These are phyloP conservation scores for Tauraco erythrolophus DNA, from an alignment of 2,113 vertebrate genomes.

Conservation along the genomic window DNA sequence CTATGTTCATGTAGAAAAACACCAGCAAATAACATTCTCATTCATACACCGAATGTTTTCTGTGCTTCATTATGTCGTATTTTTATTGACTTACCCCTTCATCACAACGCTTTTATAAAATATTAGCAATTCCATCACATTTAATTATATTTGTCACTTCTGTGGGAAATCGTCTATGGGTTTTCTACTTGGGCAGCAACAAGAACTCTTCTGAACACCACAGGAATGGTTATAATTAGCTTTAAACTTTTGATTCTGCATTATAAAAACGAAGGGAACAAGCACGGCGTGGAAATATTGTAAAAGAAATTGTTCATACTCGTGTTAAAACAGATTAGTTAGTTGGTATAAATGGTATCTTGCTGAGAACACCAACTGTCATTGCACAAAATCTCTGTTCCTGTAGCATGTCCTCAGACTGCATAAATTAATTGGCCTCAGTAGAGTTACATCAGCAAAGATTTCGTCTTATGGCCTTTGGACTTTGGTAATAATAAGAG, in stretches of 20 bases:
- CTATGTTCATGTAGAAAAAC: background rate
- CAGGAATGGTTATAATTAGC: background rate
- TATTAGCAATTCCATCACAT: background rate
- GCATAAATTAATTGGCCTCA: background rate
- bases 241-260: background rate
- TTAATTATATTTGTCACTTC: background rate
- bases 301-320: background rate
- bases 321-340: background rate
- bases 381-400: background rate
- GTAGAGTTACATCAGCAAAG: background rate
- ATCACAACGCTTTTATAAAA: background rate
- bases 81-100: background rate
- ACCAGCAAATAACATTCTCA: background rate
- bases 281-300: background rate
- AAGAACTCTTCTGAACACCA: background rate
- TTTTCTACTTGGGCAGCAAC: background rate
- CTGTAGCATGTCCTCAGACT: background rate
- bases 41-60: background rate
- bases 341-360: background rate
- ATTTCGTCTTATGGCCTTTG: background rate
- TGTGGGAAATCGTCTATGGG: background rate
- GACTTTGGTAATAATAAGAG: background rate
- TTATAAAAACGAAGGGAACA: background rate
- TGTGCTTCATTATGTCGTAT: background rate
- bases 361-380: background rate